Evolutionary conservation across 2,113 vertebrate genomes (phyloP).

Genomic region (Albula goreensis): DNA sequence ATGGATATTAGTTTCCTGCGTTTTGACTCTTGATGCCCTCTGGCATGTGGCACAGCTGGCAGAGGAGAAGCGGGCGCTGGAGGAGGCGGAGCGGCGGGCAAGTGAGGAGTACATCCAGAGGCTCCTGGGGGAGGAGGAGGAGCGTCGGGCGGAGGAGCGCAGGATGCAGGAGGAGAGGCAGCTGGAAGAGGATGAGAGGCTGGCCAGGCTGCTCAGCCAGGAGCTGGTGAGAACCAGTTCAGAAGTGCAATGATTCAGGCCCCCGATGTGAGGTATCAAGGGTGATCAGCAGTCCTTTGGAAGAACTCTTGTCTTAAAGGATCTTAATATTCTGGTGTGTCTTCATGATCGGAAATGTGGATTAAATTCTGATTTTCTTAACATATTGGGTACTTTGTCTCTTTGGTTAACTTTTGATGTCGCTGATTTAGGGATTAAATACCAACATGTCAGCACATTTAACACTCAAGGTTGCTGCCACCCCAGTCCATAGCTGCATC

Average conservation of each 20-base stretch:
- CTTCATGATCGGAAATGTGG: too few relatives aligned
- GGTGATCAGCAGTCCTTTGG: too few relatives aligned
- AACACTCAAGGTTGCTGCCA: too few relatives aligned
- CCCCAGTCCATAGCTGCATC: too few relatives aligned
- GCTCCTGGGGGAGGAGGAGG: constrained; percentile 81
- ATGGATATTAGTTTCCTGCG: not conserved
- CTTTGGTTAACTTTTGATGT: too few relatives aligned
- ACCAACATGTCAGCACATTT: not conserved
- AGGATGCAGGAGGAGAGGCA: constrained; percentile 69
- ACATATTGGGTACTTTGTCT: too few relatives aligned
- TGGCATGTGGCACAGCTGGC: constrained; percentile 64
- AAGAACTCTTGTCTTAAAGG: too few relatives aligned
- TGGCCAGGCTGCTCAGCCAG: constrained; percentile 78
- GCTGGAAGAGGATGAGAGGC: constrained; percentile 77
- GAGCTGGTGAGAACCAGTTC: constrained; percentile 71
- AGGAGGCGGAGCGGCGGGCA: constrained; percentile 81
- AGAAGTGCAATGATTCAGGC: too few relatives aligned
- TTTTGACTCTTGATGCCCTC: not conserved
- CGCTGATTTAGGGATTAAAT: not conserved
- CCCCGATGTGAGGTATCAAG: not conserved
- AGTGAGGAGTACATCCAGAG: constrained; percentile 85
- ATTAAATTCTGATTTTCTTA: too few relatives aligned
- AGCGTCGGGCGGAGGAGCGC: constrained; percentile 64
- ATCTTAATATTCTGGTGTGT: too few relatives aligned
- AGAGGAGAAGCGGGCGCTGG: constrained; percentile 75